Evolutionary conservation across 2,797 vertebrate species (phyloP).

Genomic region (Girardinus metallicus): DNA sequence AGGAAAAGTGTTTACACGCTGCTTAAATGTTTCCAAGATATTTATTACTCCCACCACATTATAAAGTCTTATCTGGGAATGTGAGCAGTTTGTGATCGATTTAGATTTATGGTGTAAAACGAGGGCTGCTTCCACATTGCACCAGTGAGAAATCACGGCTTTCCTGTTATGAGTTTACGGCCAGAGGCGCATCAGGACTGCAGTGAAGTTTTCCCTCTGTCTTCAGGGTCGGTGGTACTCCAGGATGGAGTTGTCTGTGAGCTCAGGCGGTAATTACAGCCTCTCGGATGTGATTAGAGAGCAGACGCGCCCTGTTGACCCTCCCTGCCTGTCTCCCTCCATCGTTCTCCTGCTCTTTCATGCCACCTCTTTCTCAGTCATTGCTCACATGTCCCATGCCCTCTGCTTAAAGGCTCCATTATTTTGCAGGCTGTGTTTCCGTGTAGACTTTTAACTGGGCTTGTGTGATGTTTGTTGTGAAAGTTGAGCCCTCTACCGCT

Average conservation of each 20-base stretch:
- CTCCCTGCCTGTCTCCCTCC: conserved; percentile 66
- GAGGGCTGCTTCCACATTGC: not conserved
- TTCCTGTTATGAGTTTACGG: conserved; percentile 29
- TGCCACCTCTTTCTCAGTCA: conserved; percentile 55
- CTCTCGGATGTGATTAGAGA: conserved; percentile 84
- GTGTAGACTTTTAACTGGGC: conserved; percentile 33
- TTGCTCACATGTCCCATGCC: conserved; percentile 55
- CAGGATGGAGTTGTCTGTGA: conserved; percentile 74
- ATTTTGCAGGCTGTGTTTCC: conserved; percentile 63
- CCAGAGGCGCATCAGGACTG: conserved; percentile 9
- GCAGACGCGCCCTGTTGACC: conserved; percentile 79
- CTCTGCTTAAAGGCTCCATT: conserved; percentile 55
- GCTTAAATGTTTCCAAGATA: not conserved
- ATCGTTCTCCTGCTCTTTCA: conserved; percentile 54
- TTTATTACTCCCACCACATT: conserved; percentile 16
- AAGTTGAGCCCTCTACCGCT: not conserved
- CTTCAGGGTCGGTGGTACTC: conserved; percentile 64
- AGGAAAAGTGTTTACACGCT: not conserved
- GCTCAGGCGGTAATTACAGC: conserved; percentile 83
- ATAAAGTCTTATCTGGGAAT: conserved; percentile 13
- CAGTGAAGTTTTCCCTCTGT: conserved; percentile 20
- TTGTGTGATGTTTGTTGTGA: conserved; percentile 3
- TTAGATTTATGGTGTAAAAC: conserved; percentile 10
- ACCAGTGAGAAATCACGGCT: conserved; percentile 5
- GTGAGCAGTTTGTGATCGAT: conserved; percentile 17